These are phyloP conservation scores for Montipora cactus DNA, from an alignment of 64 coral and sea anemone genomes.

Conservation along the genomic window DNA sequence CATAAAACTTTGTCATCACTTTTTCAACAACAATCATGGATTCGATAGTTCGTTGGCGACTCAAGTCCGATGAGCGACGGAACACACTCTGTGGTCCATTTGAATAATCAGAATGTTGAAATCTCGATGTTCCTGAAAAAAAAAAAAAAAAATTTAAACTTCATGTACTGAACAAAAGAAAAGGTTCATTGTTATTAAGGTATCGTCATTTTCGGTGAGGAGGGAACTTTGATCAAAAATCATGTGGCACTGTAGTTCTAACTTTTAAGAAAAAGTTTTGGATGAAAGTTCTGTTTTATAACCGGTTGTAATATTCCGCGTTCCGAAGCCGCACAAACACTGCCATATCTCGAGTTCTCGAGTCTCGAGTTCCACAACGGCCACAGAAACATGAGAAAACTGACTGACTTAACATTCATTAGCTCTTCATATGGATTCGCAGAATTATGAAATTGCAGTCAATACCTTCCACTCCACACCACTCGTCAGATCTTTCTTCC, in stretches of 20 bases:
- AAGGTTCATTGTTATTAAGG: no score
- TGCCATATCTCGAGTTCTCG: no score
- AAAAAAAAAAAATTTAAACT: neutral
- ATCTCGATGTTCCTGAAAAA: neutral
- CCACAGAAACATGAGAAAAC: no score
- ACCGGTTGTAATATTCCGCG: no score
- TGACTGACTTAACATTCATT: no score
- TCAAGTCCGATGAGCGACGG: neutral
- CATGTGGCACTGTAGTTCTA: no score
- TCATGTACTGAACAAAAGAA: neutral
- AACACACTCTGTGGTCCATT: neutral
- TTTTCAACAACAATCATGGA: slow-evolving; percentile 61
- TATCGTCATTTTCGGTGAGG: neutral
- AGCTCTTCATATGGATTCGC: neutral
- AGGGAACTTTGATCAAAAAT: no score
- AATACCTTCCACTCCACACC: slow-evolving; percentile 71
- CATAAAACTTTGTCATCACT: slow-evolving; percentile 58
- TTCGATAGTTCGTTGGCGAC: slow-evolving; percentile 41
- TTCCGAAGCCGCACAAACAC: no score
- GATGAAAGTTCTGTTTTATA: no score
- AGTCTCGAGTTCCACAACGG: no score
- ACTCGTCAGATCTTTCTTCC: slow-evolving; percentile 43
- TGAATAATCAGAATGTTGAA: slow-evolving; percentile 15
- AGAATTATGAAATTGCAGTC: neutral
- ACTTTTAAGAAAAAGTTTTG: no score